These are phyloP conservation scores for Lepidurus apus DNA, from an alignment of 1,140 invertebrate species.

Conservation along the genomic window DNA sequence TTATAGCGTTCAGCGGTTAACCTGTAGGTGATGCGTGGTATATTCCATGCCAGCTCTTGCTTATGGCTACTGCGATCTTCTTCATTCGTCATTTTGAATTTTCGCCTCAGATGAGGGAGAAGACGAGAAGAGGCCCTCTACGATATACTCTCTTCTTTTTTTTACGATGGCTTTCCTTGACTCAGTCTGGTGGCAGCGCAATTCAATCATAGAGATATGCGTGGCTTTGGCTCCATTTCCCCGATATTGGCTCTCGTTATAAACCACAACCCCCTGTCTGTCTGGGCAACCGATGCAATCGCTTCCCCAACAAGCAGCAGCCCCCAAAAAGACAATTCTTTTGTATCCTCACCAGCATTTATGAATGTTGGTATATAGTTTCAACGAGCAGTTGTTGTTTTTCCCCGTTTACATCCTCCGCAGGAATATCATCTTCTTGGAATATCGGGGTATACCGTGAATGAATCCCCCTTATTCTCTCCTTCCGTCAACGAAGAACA, in stretches of 20 bases:
- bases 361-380: not conserved
- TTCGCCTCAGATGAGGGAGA: not conserved
- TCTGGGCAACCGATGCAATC: constrained; percentile 17
- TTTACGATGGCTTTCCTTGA: constrained; percentile 19
- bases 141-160: constrained; percentile 16
- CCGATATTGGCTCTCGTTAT: constrained; percentile 21
- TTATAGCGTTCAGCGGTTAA: not conserved
- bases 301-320: not conserved
- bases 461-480: not conserved
- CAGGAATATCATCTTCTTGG: too few species aligned
- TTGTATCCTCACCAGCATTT: not conserved
- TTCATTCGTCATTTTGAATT: not conserved
- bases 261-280: constrained; percentile 20
- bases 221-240: constrained; percentile 17
- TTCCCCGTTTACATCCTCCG: not conserved
- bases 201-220: constrained; percentile 22
- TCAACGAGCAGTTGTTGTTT: not conserved
- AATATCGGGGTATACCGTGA: not conserved
- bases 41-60: not conserved
- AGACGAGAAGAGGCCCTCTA: not conserved
- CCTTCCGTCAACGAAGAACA: not conserved
- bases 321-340: not conserved
- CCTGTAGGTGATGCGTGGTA: not conserved
- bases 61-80: not conserved
- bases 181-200: constrained; percentile 16